Evolutionary conservation across 2,888 invertebrate genomes (phyloP), one percentile per base, ranked within the genome.

Genomic region (Antitype chi): DNA sequence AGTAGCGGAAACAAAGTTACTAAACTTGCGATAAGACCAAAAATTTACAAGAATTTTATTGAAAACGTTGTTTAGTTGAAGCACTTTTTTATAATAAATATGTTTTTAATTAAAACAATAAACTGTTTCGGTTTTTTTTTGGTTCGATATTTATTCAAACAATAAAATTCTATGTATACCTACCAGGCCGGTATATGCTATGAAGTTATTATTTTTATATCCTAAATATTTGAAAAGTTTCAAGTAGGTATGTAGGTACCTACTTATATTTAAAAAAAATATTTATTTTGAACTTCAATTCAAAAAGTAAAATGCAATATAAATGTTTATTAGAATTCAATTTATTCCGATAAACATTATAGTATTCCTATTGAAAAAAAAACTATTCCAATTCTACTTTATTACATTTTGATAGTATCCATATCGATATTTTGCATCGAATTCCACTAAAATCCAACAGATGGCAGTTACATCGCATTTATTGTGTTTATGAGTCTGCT

Each of bases 1-100:
- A 95, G 95, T 96, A 96, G 96, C 93, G 11, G 73, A 63, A 85
- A 53, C 71, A 80, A 68, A 70, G 52, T 64, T 49, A 5, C 2
- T 6, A 38, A 63, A 74, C 59, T 70, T 63, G 38, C 13, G 6
- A 28, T 7, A 23, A 28, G 13, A 43, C 20, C 3, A 11, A 38
- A 49, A 53, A 49, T 8, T 15, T 5, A 17, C 23, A 28, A 8
- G 17, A 52, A 11, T 13, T 13, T 28, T 0, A 11, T 5, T 23
- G 6, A 23, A 25, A 43, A 28, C 23, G 0, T 32, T 64, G 7
- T 47, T 23, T 23, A 11, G 23, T 1, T 11, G 17, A 63, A 38
- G 23, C 23, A 23, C 15, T 23, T 28, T 6, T 17, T 59, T 8
- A 59, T 17, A 59, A 66, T 49, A 8, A 49, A 64, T n/a, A 43